Conservation (phyloP, 1,140 invertebrate species). For the Microplitis mediator region DNA sequence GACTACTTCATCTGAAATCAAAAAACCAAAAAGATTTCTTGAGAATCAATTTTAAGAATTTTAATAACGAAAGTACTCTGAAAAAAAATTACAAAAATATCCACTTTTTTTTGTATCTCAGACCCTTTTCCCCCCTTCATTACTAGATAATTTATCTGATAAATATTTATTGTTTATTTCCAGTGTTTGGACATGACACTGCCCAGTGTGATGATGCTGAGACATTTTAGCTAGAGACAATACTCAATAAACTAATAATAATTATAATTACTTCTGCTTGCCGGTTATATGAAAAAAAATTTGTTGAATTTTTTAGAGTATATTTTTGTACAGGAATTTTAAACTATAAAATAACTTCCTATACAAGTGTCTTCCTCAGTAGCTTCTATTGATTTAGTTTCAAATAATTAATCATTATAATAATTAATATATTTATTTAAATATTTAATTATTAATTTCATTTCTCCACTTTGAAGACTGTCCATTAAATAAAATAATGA, state of each 20-base stretch:
- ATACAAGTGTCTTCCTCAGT: constrained; percentile 22
- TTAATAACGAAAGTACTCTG: no score
- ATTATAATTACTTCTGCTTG: constrained; percentile 3
- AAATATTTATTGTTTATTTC: constrained; percentile 46
- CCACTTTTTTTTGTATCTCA: no score
- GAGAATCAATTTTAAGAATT: no score
- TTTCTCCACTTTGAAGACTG: background rate
- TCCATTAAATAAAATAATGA: background rate
- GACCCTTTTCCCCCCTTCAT: no score
- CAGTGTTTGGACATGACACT: constrained; percentile 82
- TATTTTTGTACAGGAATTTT: constrained; percentile 27
- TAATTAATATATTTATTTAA: background rate
- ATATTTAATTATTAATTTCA: background rate
- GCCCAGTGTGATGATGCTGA: constrained; percentile 81
- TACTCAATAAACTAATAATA: background rate
- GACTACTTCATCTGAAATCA: no score
- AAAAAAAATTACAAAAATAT: no score
- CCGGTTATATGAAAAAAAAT: background rate
- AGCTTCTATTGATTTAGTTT: background rate
- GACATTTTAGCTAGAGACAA: constrained; percentile 69
- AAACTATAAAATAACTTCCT: background rate
- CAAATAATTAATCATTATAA: background rate
- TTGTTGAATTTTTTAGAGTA: constrained; percentile 27
- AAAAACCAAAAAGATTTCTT: no score
- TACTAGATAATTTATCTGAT: constrained; percentile 31